Base-by-base conservation (phyloP, 2,113 vertebrate species). In the Triplophysa dalaica region DNA sequence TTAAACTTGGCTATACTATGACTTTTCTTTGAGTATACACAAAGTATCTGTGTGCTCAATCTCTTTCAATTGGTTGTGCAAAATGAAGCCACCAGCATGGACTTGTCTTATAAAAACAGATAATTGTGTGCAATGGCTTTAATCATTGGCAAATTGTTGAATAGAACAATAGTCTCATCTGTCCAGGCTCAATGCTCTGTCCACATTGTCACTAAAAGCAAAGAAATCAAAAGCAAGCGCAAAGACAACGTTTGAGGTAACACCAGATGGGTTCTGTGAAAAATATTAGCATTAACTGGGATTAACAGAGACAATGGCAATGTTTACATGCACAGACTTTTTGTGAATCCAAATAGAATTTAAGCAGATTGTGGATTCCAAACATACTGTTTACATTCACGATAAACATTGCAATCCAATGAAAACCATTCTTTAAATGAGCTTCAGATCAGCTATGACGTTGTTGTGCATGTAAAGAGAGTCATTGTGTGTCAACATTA, bases 121-220 rank as follows among this genome's bases (percentile, higher is more conserved):
- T 90, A 87, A 90, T 90, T 87, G 84, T 88, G 85, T 86, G 84
- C 87, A 90, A 85, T 85, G 87, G 85, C 87, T 90, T 87, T 87
- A 91, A 91, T 90, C 89, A 89, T 81, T 86, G 85, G 65, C 73
- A 86, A 87, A 85, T 85, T 85, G 79, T 82, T 84, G 56, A 85
- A 87, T 85, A 83, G 83, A 81, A 82, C 69, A 87, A 83, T 85
- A 84, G 85, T 83, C 87, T 87, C 86, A 82, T 87, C 83, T 81
- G 86, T 80, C 62, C 64, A 77, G 73, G 63, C 8, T 76, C 64
- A 54, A 65, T 68, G 52, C 29, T 13, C 26, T 52, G 43, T 67
- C 60, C 45, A 52, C 19, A 75, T 69, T 65, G 58, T 13, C 54
- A 67, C 33, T 19, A 19, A 63, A 82, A 62, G 62, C 75, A 82